These are phyloP conservation scores for Narcine bancroftii DNA, from an alignment of 2,113 vertebrate species.

Conservation along the genomic window DNA sequence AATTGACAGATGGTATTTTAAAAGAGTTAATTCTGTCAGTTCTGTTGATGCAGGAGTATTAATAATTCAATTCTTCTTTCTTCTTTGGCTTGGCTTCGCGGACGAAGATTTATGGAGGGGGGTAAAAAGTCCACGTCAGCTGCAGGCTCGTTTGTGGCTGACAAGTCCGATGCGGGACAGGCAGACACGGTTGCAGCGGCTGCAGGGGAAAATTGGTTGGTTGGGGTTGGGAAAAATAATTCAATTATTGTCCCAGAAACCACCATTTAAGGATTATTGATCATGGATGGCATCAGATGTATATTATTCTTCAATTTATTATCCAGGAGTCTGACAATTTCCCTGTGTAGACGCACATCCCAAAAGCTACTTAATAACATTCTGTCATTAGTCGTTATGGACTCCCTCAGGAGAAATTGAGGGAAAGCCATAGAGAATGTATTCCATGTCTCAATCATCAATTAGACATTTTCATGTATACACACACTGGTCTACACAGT, in stretches of 20 bases:
- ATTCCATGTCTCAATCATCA: neutral
- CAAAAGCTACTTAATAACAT: neutral
- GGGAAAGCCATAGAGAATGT: neutral
- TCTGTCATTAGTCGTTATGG: neutral
- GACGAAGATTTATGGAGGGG: too few species aligned
- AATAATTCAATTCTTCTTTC: neutral
- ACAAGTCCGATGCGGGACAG: too few species aligned
- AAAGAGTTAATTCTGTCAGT: neutral
- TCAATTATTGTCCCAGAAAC: neutral
- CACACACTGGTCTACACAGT: too few species aligned
- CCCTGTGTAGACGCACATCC: neutral
- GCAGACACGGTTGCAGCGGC: too few species aligned
- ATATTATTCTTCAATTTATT: neutral
- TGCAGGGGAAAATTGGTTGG: too few species aligned
- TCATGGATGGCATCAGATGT: neutral
- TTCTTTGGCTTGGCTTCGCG: too few species aligned
- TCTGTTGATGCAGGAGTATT: neutral
- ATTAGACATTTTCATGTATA: neutral
- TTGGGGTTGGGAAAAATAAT: too few species aligned
- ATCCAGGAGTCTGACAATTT: neutral
- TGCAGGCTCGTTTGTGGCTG: too few species aligned
- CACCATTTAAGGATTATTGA: neutral
- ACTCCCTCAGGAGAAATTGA: neutral
- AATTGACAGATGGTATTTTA: neutral
- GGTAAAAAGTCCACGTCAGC: too few species aligned